Evolutionary conservation across 2,888 invertebrate genomes (phyloP).

Genomic region (Orthosia gracilis): DNA sequence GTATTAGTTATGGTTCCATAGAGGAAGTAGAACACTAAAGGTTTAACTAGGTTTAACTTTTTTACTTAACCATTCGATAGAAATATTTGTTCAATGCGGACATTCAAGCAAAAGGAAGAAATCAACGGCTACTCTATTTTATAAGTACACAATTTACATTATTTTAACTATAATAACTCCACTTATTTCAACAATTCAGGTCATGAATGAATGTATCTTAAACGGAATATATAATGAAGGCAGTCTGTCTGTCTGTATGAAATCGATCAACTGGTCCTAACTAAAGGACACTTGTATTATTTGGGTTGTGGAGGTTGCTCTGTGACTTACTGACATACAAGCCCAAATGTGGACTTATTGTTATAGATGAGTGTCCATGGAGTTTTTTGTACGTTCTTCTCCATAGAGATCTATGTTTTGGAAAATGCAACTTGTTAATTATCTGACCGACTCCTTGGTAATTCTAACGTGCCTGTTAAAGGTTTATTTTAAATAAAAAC

Average conservation of each 20-base stretch:
- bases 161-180: conserved; percentile 7
- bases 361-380: too few relatives aligned
- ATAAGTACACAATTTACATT: conserved; percentile 1
- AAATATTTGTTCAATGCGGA: background rate
- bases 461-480: too few relatives aligned
- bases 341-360: conserved; percentile 8
- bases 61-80: too few relatives aligned
- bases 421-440: too few relatives aligned
- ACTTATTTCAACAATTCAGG: conserved; percentile 35
- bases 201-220: conserved; percentile 34
- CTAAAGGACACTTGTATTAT: background rate
- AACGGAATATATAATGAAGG: conserved; percentile 35
- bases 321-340: conserved; percentile 9
- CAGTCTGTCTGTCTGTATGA: background rate
- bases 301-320: conserved; percentile 16
- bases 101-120: background rate
- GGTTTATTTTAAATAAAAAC: too few relatives aligned
- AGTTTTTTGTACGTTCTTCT: background rate
- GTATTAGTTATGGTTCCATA: too few relatives aligned
- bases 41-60: too few relatives aligned
- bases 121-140: background rate
- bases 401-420: too few relatives aligned
- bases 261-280: conserved; percentile 2
- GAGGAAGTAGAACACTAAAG: too few relatives aligned
- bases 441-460: too few relatives aligned